These are phyloP conservation scores for Rhinogobio ventralis DNA, from an alignment of 2,797 vertebrate genomes.

Conservation along the genomic window DNA sequence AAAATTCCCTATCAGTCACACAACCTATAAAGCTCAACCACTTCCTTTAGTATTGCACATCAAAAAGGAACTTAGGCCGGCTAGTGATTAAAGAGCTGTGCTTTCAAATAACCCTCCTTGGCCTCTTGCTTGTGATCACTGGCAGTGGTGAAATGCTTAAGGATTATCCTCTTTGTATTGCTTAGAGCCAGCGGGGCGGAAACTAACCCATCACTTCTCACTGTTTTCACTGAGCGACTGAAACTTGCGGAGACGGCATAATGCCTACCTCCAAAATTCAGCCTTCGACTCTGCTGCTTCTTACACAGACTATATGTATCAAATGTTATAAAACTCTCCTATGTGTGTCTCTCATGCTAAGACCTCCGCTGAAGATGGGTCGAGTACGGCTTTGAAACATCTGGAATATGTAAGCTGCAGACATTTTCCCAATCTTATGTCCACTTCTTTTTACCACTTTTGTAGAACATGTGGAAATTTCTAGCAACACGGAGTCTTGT, in stretches of 20 bases:
- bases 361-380: conserved; percentile 71
- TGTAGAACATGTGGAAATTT: conserved; percentile 23
- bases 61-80: conserved; percentile 10
- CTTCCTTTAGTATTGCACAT: conserved; percentile 20
- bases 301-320: conserved; percentile 18
- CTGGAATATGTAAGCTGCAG: conserved; percentile 78
- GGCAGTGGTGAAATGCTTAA: conserved; percentile 50
- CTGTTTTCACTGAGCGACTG: conserved; percentile 41
- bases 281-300: conserved; percentile 31
- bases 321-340: conserved; percentile 69
- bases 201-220: conserved; percentile 51
- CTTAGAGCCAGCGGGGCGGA: conserved; percentile 29
- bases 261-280: conserved; percentile 1
- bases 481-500: background rate
- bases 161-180: conserved; percentile 39
- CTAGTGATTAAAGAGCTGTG: conserved; percentile 30
- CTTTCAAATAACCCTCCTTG: conserved; percentile 37
- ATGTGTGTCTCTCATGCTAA: conserved; percentile 74
- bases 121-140: conserved; percentile 38
- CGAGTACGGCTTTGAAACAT: conserved; percentile 76
- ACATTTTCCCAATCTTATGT: conserved; percentile 52
- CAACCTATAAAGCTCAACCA: background rate
- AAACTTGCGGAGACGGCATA: background rate
- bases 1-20: conserved; percentile 9
- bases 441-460: conserved; percentile 50